Evolutionary conservation across 2,113 vertebrate species (phyloP).

Genomic region (Glaucomys volans): DNA sequence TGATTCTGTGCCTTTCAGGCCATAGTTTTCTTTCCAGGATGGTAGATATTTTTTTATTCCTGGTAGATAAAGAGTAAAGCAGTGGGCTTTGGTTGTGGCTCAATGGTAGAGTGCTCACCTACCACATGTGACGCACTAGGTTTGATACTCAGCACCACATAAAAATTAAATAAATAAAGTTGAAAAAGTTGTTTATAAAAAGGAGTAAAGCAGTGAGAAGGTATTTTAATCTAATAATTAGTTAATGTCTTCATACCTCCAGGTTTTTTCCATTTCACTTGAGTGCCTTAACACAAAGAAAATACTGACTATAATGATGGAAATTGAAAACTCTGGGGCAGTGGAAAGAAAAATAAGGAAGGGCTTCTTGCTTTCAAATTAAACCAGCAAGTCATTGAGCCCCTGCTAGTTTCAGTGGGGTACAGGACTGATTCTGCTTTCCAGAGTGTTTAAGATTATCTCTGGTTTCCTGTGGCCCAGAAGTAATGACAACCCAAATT

Average conservation of each 20-base stretch:
- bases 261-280: constrained; percentile 43
- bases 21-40: not conserved
- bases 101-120: too few relatives aligned
- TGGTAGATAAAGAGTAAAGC: constrained; percentile 34
- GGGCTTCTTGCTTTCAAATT: constrained; percentile 20
- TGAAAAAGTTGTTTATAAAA: too few relatives aligned
- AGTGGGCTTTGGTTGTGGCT: too few relatives aligned
- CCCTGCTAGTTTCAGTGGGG: constrained; percentile 22
- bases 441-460: constrained; percentile 7
- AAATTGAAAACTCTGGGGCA: constrained; percentile 56
- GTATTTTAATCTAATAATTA: constrained; percentile 55
- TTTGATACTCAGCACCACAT: too few relatives aligned
- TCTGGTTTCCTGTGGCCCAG: constrained; percentile 2
- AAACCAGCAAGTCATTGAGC: constrained; percentile 38
- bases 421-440: not conserved
- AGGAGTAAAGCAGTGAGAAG: constrained; percentile 16
- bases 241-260: constrained; percentile 30
- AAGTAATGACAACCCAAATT: constrained; percentile 12
- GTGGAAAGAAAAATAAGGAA: not conserved
- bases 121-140: too few relatives aligned
- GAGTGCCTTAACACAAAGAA: constrained; percentile 13
- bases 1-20: not conserved
- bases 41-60: too few relatives aligned
- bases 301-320: not conserved
- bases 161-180: too few relatives aligned